Evolutionary conservation across 2,888 invertebrate species (phyloP), one percentile per base, ranked within the genome.

Genomic region (Romanomermis culicivorax): DNA sequence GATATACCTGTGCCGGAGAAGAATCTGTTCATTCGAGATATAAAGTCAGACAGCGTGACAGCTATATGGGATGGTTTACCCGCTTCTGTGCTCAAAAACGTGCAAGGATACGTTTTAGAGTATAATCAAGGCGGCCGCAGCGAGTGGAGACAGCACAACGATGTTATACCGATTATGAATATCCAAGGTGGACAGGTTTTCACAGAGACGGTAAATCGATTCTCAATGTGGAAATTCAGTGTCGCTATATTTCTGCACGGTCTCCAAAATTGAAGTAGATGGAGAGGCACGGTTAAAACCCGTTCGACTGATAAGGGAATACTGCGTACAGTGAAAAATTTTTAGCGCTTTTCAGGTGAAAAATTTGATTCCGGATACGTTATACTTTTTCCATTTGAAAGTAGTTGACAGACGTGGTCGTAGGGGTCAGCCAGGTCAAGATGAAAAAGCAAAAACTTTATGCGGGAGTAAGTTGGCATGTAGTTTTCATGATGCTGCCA

Each of bases 391-490:
- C 64, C 63, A 68, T 45, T 59, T 68, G 24, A 60, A 61, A 14
- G 67, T 69, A n/a, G 66, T 64, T 29, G 64, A 64, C 53, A 65
- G 64, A 58, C 63, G 63, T 51, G 68, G 67, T 51, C 66, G 68
- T 59, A 55, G 63, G 29, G 68, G 68, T 24, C 60, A 59, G 1
- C 64, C 67, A 3, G 65, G 68, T 30, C 68, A 67, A 23, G 65
- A 65, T 58, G 61, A 62, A 43, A 62, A 64, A 51, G 68, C 64
- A 2, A 60, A 60, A 30, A 68, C 68, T 20, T 60, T 61, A 25
- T 68, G 68, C 45, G 68, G 68, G 60, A 62, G 64, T 64, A 29
- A 55, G 61, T 55, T 45, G 4, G n/a, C n/a, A n/a, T n/a, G n/a
- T n/a, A n/a, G 3, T 17, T 47, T 11, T 47, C 20, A 20, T 11